Percentiles rank a stretch among this genome's conserved stretches.
Conservation (phyloP, 2,113 vertebrate genomes). For the Chaetodon auriga region DNA sequence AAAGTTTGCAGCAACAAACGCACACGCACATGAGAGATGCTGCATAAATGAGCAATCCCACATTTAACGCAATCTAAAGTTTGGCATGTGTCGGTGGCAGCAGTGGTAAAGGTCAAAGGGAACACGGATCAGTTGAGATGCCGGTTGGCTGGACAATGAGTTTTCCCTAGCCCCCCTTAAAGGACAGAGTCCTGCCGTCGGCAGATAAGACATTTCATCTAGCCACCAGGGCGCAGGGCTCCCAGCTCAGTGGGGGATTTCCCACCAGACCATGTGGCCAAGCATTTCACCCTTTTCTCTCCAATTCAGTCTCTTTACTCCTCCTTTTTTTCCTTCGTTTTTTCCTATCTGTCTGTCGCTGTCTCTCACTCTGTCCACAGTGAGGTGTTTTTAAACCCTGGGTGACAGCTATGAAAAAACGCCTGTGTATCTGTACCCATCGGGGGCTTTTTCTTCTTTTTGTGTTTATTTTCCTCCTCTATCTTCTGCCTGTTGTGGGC, state of each 20-base stretch:
- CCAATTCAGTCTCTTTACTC: constrained; percentile 46
- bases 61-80: constrained; percentile 69
- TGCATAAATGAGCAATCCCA: constrained; percentile 57
- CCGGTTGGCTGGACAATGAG: constrained; percentile 80
- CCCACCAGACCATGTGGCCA: constrained; percentile 77
- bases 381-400: constrained; percentile 60
- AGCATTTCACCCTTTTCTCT: constrained; percentile 64
- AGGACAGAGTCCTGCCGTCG: constrained; percentile 81
- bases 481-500: constrained; percentile 34
- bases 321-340: constrained; percentile 34
- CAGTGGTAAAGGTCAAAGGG: constrained; percentile 79
- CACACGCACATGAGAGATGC: background rate
- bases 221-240: constrained; percentile 69
- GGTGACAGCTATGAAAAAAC: constrained; percentile 56
- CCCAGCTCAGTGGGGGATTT: constrained; percentile 76
- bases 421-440: constrained; percentile 37
- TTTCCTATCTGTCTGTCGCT: constrained; percentile 41
- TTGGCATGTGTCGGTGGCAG: constrained; percentile 66
- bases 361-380: constrained; percentile 46
- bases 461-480: constrained; percentile 43
- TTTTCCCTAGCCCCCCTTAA: constrained; percentile 75
- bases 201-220: constrained; percentile 84
- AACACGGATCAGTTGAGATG: constrained; percentile 78
- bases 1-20: background rate
- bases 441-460: constrained; percentile 30